These are phyloP conservation scores for Leptoteleia sp. DNA, from an alignment of 1,140 invertebrate species.

Conservation along the genomic window DNA sequence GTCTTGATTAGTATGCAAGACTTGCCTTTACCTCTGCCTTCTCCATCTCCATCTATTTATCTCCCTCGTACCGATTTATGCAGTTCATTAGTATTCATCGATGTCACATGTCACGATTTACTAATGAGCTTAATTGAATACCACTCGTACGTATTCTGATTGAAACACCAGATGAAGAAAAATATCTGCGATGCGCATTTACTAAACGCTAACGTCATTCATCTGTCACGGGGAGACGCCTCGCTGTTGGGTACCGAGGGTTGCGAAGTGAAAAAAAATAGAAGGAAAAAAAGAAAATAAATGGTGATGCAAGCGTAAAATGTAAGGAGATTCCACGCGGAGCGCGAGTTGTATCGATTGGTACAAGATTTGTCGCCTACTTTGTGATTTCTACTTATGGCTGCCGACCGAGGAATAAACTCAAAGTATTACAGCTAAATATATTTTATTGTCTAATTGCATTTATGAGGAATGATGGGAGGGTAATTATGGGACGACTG, in stretches of 20 bases:
- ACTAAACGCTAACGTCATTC: conserved; percentile 59
- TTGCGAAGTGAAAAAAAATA: conserved; percentile 27
- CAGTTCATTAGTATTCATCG: conserved; percentile 67
- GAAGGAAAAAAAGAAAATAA: too few species aligned
- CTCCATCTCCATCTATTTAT: conserved; percentile 64
- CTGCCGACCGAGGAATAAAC: too few species aligned
- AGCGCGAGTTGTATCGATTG: conserved; percentile 8
- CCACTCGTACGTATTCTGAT: conserved; percentile 66
- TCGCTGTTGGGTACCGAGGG: conserved; percentile 10
- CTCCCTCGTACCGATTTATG: conserved; percentile 65
- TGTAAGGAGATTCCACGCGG: neutral
- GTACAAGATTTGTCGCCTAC: too few species aligned
- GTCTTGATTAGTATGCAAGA: conserved; percentile 67
- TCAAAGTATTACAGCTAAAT: too few species aligned
- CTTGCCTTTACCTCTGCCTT: conserved; percentile 59
- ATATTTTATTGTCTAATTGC: too few species aligned
- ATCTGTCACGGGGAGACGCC: conserved; percentile 27
- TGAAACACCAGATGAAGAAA: conserved; percentile 62
- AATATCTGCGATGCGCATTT: conserved; percentile 56
- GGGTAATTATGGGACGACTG: too few species aligned
- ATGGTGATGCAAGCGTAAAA: conserved; percentile 15
- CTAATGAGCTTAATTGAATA: conserved; percentile 68
- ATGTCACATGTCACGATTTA: conserved; percentile 68
- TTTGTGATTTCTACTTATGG: too few species aligned
- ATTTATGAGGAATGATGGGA: too few species aligned